Evolutionary conservation across 2,113 vertebrate genomes (phyloP).

Genomic region (Pica pica): DNA sequence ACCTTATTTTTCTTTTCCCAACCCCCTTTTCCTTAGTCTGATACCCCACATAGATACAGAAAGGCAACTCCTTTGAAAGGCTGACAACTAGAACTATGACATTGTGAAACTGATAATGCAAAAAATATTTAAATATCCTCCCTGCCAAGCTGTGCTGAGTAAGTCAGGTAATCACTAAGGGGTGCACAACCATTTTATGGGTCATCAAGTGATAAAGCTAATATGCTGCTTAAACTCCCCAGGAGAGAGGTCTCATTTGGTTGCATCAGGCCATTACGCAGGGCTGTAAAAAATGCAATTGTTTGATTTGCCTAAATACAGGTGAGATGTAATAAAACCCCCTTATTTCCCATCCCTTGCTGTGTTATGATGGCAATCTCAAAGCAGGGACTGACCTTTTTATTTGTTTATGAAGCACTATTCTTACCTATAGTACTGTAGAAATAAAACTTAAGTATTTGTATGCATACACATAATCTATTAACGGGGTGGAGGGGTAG

Average conservation of each 20-base stretch:
- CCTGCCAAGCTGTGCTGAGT: slow-evolving; percentile 50
- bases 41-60: not conserved
- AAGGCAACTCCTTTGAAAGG: not conserved
- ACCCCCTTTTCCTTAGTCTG: not conserved
- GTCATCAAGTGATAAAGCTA: slow-evolving; percentile 63
- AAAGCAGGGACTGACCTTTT: slow-evolving; percentile 34
- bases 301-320: slow-evolving; percentile 66
- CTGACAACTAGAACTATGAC: not conserved
- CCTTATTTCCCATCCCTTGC: slow-evolving; percentile 41
- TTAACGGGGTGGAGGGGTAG: rapidly evolving
- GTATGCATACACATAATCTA: not conserved
- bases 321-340: slow-evolving; percentile 51
- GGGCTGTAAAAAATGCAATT: slow-evolving; percentile 54
- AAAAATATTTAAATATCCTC: slow-evolving; percentile 64
- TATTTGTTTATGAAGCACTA: not conserved
- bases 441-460: slow-evolving; percentile 38
- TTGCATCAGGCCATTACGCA: slow-evolving; percentile 21
- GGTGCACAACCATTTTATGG: slow-evolving; percentile 65
- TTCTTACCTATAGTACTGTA: not conserved
- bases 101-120: slow-evolving; percentile 59
- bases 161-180: slow-evolving; percentile 73
- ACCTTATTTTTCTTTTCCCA: not conserved
- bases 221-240: slow-evolving; percentile 42
- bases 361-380: slow-evolving; percentile 33
- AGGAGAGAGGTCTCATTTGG: slow-evolving; percentile 30